Percentiles rank a stretch among this genome's conserved stretches.
These are phyloP conservation scores for Poeciliopsis occidentalis DNA, from an alignment of 2,113 vertebrate genomes.

Conservation along the genomic window DNA sequence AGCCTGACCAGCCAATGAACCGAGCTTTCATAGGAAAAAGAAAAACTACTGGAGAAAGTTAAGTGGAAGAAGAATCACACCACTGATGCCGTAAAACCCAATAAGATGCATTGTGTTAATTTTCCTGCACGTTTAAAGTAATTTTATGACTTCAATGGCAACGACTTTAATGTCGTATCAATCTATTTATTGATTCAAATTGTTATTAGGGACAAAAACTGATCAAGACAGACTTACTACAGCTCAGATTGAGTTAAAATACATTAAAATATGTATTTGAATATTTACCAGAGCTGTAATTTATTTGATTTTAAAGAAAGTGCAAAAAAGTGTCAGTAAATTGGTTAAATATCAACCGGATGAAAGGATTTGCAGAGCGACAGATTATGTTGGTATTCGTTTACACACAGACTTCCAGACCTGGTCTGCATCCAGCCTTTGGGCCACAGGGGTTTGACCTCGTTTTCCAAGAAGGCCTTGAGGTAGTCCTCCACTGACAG, in stretches of 20 bases:
- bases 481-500: constrained; percentile 98
- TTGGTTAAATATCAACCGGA: not conserved
- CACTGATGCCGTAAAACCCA: too few species aligned
- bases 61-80: too few species aligned
- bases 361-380: not conserved
- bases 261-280: not conserved
- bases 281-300: not conserved
- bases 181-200: too few species aligned
- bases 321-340: not conserved
- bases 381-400: not conserved
- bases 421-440: constrained; percentile 99
- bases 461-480: constrained; percentile 97
- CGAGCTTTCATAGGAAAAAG: too few species aligned
- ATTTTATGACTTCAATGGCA: too few species aligned
- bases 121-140: too few species aligned
- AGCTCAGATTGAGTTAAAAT: too few species aligned
- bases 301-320: not conserved
- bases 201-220: too few species aligned
- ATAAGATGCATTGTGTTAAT: too few species aligned
- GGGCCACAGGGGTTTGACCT: constrained; percentile 98
- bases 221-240: not conserved
- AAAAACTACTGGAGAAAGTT: too few species aligned
- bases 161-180: too few species aligned
- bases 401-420: constrained; percentile 54
- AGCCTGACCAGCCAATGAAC: too few species aligned